These are phyloP conservation scores for Aelia acuminata DNA, from an alignment of 2,888 invertebrate species.

Conservation along the genomic window DNA sequence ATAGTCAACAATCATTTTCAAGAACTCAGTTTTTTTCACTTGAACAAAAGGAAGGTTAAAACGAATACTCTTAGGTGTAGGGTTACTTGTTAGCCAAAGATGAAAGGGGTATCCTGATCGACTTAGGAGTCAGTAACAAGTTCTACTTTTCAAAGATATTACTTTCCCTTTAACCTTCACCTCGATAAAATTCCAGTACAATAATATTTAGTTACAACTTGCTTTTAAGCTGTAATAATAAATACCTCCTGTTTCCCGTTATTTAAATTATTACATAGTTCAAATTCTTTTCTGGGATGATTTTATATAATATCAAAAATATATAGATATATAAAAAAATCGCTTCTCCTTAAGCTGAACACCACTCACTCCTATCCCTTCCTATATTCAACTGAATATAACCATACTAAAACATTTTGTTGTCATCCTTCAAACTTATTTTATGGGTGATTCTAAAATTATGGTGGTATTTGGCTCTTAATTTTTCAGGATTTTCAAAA, in stretches of 20 bases:
- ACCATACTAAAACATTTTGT: too few species aligned
- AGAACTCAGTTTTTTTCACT: not conserved
- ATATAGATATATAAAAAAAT: too few species aligned
- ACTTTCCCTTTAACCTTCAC: slow-evolving; percentile 11
- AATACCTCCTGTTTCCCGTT: not conserved
- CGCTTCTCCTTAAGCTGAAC: too few species aligned
- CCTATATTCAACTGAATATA: too few species aligned
- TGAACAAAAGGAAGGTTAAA: not conserved
- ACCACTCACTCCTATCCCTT: too few species aligned
- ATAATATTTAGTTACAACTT: slow-evolving; percentile 16
- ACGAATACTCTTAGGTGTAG: not conserved
- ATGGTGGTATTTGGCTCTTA: too few species aligned
- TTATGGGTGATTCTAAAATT: too few species aligned
- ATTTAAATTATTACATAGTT: not conserved
- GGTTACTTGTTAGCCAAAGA: slow-evolving; percentile 1
- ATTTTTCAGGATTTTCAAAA: too few species aligned
- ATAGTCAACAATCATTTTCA: not conserved
- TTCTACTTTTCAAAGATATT: slow-evolving; percentile 15
- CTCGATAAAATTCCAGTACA: not conserved
- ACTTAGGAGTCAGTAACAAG: slow-evolving; percentile 18
- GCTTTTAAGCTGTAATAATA: slow-evolving; percentile 7
- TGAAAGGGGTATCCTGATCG: slow-evolving; percentile 2
- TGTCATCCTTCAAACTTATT: too few species aligned
- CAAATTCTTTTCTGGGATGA: too few species aligned
- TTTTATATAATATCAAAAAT: too few species aligned